Percentiles rank a stretch among this genome's conserved stretches.
phyloP scores from a whole-genome alignment of 2,888 invertebrate genomes.

The Drosophila subquinaria region DNA sequence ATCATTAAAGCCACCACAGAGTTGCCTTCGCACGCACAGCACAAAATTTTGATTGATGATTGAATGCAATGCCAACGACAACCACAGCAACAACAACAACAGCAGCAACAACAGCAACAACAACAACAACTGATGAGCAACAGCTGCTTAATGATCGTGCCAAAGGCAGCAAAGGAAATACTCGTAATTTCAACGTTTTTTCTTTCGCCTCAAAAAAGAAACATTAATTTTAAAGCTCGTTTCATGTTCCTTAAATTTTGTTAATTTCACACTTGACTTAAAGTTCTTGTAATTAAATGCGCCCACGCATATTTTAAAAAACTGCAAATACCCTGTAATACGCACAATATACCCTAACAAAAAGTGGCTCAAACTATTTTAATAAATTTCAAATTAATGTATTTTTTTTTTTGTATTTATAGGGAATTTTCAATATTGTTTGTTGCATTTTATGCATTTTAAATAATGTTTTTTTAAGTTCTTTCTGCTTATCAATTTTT shows the following conservation, averaged over 20 bases:
- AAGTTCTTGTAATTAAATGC: conserved; percentile 4
- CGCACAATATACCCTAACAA: too few relatives aligned
- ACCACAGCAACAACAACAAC: conserved; percentile 31
- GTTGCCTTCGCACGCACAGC: conserved; percentile 73
- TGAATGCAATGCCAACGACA: conserved; percentile 66
- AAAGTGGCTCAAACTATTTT: too few relatives aligned
- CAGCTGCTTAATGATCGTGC: conserved; percentile 78
- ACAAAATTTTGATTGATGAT: conserved; percentile 80
- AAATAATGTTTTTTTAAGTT: too few relatives aligned
- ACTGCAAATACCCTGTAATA: not conserved
- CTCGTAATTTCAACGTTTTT: conserved; percentile 45
- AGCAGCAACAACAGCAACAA: conserved; percentile 35
- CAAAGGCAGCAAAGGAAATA: conserved; percentile 48
- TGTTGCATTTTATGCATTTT: too few relatives aligned
- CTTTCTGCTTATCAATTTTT: too few relatives aligned
- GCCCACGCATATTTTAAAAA: not conserved
- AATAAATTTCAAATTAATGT: too few relatives aligned
- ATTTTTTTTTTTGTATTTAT: not conserved
- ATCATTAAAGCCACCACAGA: conserved; percentile 45
- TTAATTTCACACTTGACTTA: conserved; percentile 14
- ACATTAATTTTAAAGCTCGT: not conserved
- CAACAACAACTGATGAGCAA: conserved; percentile 56
- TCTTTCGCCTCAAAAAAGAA: conserved; percentile 3
- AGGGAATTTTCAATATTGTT: too few relatives aligned
- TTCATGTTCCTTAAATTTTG: conserved; percentile 5